Evolutionary conservation across 2,113 vertebrate genomes (phyloP).

Genomic region (Brachypteracias leptosomus): DNA sequence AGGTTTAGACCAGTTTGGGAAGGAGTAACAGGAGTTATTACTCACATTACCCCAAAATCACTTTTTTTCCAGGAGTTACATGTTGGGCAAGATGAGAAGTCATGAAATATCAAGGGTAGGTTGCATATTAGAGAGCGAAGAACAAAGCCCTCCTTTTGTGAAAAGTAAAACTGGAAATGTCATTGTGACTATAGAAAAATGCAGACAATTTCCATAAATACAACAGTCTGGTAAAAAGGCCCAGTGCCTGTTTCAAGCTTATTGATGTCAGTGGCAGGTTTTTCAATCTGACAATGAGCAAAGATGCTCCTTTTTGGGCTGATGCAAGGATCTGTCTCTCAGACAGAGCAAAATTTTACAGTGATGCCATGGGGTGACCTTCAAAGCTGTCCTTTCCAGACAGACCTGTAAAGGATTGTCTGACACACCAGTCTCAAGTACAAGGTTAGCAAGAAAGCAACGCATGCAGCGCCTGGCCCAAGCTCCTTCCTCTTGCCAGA

Average conservation of each 20-base stretch:
- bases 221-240: not conserved
- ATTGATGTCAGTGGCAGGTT: not conserved
- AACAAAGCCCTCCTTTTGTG: not conserved
- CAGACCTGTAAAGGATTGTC: not conserved
- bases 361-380: not conserved
- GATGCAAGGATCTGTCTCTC: not conserved
- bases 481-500: not conserved
- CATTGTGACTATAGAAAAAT: not conserved
- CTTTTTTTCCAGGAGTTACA: not conserved
- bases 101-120: not conserved
- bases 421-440: not conserved
- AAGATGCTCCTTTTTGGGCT: not conserved
- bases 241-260: not conserved
- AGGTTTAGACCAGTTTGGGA: not conserved
- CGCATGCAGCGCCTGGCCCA: rapidly evolving
- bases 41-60: not conserved
- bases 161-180: not conserved
- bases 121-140: not conserved
- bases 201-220: not conserved
- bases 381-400: not conserved
- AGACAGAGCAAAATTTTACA: not conserved
- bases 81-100: not conserved
- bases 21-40: not conserved
- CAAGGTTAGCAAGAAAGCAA: not conserved
- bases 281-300: not conserved